Evolutionary conservation across 2,888 invertebrate species (phyloP).

Genomic region (Aplocera efformata): DNA sequence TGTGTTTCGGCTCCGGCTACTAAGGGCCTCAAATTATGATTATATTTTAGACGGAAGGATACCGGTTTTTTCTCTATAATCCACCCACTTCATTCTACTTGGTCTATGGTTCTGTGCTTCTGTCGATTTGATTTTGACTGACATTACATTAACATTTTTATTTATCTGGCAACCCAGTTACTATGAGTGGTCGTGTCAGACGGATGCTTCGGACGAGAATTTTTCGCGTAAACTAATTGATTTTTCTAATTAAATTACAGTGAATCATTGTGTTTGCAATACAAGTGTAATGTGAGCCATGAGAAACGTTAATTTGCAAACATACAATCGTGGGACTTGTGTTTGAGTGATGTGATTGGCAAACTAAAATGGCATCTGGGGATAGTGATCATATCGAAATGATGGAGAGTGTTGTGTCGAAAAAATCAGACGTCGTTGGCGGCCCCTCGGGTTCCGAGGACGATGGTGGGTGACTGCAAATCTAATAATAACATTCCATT

Average conservation of each 20-base stretch:
- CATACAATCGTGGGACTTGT: slow-evolving; percentile 56
- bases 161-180: slow-evolving; percentile 56
- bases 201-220: slow-evolving; percentile 68
- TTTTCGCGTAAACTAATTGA: slow-evolving; percentile 75
- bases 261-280: slow-evolving; percentile 69
- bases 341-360: slow-evolving; percentile 71
- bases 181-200: slow-evolving; percentile 74
- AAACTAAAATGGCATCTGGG: slow-evolving; percentile 89
- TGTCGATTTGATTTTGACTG: too few relatives aligned
- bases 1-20: too few relatives aligned
- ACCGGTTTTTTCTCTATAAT: slow-evolving; percentile 14
- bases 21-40: not conserved
- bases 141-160: slow-evolving; percentile 25
- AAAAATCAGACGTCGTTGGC: slow-evolving; percentile 81
- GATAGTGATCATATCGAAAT: slow-evolving; percentile 90
- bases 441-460: slow-evolving; percentile 81
- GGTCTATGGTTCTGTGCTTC: slow-evolving; percentile 33
- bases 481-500: slow-evolving; percentile 55
- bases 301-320: slow-evolving; percentile 63
- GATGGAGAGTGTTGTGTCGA: slow-evolving; percentile 83
- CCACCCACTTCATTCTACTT: slow-evolving; percentile 33
- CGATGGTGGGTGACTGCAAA: slow-evolving; percentile 75
- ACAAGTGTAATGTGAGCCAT: slow-evolving; percentile 72
- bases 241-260: slow-evolving; percentile 78
- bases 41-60: slow-evolving; percentile 1